These are phyloP conservation scores for Bellardia pandia DNA, from an alignment of 2,888 invertebrate genomes.

Conservation along the genomic window DNA sequence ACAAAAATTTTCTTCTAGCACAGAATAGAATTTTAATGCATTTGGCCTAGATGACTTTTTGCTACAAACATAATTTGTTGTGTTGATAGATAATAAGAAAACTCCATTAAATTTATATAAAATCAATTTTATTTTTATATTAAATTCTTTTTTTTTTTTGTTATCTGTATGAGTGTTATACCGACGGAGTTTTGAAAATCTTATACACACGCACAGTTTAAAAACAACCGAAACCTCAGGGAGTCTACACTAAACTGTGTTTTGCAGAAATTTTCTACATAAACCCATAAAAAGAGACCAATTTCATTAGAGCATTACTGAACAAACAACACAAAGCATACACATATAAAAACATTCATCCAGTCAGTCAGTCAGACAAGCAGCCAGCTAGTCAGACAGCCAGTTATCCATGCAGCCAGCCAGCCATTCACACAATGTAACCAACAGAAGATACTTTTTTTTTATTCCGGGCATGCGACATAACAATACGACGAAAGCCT, in stretches of 20 bases:
- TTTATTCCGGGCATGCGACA: slow-evolving; percentile 71
- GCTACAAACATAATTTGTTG: slow-evolving; percentile 9
- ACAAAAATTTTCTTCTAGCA: neutral
- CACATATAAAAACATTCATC: slow-evolving; percentile 47
- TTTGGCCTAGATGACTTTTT: neutral
- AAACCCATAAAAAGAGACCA: slow-evolving; percentile 70
- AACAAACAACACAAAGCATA: slow-evolving; percentile 51
- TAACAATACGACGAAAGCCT: slow-evolving; percentile 61
- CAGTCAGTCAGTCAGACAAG: slow-evolving; percentile 54
- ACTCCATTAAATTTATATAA: slow-evolving; percentile 30
- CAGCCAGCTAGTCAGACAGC: slow-evolving; percentile 26
- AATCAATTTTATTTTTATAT: slow-evolving; percentile 58
- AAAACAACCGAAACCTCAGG: slow-evolving; percentile 79
- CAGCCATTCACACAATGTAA: slow-evolving; percentile 55
- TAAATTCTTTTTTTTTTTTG: slow-evolving; percentile 41
- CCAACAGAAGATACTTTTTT: slow-evolving; percentile 59
- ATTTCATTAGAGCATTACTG: slow-evolving; percentile 70
- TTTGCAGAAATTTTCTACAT: slow-evolving; percentile 77
- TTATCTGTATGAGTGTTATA: slow-evolving; percentile 69
- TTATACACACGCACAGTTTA: slow-evolving; percentile 74
- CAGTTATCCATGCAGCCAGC: slow-evolving; percentile 54
- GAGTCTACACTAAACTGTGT: slow-evolving; percentile 80
- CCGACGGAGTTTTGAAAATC: slow-evolving; percentile 74
- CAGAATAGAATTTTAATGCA: neutral
- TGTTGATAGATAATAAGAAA: slow-evolving; percentile 10